Percentiles rank a stretch among this genome's conserved stretches.
Evolutionary conservation across 2,888 invertebrate genomes (phyloP).

Genomic region (Drosophila affinis): DNA sequence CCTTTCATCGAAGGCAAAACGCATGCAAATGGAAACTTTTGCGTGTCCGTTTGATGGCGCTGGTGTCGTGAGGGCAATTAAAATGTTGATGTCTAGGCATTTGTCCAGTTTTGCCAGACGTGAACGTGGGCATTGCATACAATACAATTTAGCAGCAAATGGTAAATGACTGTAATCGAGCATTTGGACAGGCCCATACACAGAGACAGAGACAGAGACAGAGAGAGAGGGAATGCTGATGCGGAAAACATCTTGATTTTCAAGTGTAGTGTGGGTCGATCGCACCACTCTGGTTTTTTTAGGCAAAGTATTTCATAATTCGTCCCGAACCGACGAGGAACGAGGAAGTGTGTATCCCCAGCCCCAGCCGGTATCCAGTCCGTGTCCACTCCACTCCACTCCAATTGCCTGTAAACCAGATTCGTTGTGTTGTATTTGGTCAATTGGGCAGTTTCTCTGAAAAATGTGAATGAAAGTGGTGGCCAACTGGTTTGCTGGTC

Average conservation of each 20-base stretch:
- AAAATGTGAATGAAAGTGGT: constrained; percentile 70
- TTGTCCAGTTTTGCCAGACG: constrained; percentile 26
- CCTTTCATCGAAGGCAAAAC: constrained; percentile 16
- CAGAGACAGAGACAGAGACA: background rate
- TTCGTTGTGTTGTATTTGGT: constrained; percentile 52
- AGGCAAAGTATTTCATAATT: constrained; percentile 67
- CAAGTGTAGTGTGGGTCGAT: constrained; percentile 39
- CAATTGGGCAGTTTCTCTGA: constrained; percentile 63
- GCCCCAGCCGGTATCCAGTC: constrained; percentile 34
- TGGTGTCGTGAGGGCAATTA: constrained; percentile 51
- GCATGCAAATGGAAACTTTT: constrained; percentile 24
- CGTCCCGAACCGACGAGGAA: constrained; percentile 33
- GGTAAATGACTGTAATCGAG: constrained; percentile 63
- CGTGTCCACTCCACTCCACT: constrained; percentile 45
- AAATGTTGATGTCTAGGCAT: constrained; percentile 41
- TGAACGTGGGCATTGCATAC: constrained; percentile 23
- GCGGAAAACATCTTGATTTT: constrained; percentile 67
- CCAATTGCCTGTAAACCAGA: constrained; percentile 68
- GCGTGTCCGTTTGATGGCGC: constrained; percentile 27
- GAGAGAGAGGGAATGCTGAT: constrained; percentile 13
- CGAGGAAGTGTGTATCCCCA: constrained; percentile 57
- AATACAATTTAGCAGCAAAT: constrained; percentile 13
- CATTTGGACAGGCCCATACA: constrained; percentile 45
- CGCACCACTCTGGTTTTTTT: constrained; percentile 50
- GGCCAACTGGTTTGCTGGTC: constrained; percentile 62